Base-by-base conservation (phyloP, 2,113 vertebrate species). In the Mobula hypostoma region DNA sequence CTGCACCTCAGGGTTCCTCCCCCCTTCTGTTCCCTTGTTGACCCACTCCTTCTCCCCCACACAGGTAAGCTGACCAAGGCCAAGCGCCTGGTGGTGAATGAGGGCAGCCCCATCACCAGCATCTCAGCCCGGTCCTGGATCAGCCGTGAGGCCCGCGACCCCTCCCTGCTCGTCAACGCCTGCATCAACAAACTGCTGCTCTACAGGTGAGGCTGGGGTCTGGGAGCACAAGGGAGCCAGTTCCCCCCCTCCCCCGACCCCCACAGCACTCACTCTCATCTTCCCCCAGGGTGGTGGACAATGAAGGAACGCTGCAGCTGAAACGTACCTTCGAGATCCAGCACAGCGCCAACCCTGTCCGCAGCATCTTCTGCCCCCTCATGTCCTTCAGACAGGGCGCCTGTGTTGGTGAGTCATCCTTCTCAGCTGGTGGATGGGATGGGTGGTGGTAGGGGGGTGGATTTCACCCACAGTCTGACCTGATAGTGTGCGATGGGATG, bases 351-450 rank as follows among this genome's bases (percentile, higher is more conserved):
- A 97, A 98, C 94, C 97, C 96, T 0, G 96, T 99, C 29, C 98
- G 98, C 79, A 98, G 98, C 95, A 99, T 98, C 96, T 99, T 99
- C 97, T 99, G 98, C 94, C 98, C 98, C 1, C 98, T 99, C 85
- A 99, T 99, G 98, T 99, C 98, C 94, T 99, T 99, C 96, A 97
- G 98, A 78, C 98, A 98, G 95, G 98, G 98, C 0, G 98, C 98
- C 95, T 99, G 98, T 94, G 97, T 99, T 21, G 98, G 98, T 99
- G 96, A 96, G 97, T 95, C 19, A 48, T 48, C 48, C 3, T 2
- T 48, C 29, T 29, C 11, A 17, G 19, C 19, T 48, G 77, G n/a
- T 7, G 9, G 9, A 36, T 6, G 56, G 66, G 7, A 12, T 6
- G 12, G 63, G 70, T 8, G 17, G 15, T 14, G 70, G 2, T 12